Evolutionary conservation across 2,113 vertebrate genomes (phyloP).

Genomic region (Anarrhichthys ocellatus): DNA sequence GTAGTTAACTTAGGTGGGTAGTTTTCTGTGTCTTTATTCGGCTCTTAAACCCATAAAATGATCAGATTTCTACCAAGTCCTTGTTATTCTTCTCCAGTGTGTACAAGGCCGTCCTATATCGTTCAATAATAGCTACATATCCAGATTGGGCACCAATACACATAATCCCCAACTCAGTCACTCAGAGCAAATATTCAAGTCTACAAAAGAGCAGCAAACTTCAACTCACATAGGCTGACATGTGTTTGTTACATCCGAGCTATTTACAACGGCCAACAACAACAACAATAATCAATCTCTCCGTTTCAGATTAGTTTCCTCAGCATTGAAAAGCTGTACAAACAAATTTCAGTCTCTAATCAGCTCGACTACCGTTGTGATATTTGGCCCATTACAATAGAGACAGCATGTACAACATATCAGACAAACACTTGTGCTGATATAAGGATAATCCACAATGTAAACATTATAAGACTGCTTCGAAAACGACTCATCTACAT

Average conservation of each 20-base stretch:
- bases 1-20: background rate
- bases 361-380: conserved; percentile 49
- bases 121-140: conserved; percentile 61
- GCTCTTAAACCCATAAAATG: background rate
- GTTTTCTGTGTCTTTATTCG: conserved; percentile 5
- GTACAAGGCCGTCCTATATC: conserved; percentile 35
- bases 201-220: conserved; percentile 75
- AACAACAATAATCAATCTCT: background rate
- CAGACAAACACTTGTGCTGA: conserved; percentile 77
- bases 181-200: conserved; percentile 67
- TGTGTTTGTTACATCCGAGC: conserved; percentile 51
- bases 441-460: conserved; percentile 77
- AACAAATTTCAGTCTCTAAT: conserved; percentile 41
- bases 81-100: conserved; percentile 40
- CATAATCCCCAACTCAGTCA: conserved; percentile 20
- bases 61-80: conserved; percentile 13
- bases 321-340: conserved; percentile 29
- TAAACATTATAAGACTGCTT: conserved; percentile 82
- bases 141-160: conserved; percentile 41
- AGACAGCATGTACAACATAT: conserved; percentile 69
- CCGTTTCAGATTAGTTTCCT: conserved; percentile 5
- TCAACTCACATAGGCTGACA: conserved; percentile 62
- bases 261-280: conserved; percentile 65
- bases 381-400: conserved; percentile 65
- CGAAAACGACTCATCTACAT: conserved; percentile 58